Conservation (phyloP, 53 echinoderm and acorn worm species). For the Paracentrotus lividus region DNA sequence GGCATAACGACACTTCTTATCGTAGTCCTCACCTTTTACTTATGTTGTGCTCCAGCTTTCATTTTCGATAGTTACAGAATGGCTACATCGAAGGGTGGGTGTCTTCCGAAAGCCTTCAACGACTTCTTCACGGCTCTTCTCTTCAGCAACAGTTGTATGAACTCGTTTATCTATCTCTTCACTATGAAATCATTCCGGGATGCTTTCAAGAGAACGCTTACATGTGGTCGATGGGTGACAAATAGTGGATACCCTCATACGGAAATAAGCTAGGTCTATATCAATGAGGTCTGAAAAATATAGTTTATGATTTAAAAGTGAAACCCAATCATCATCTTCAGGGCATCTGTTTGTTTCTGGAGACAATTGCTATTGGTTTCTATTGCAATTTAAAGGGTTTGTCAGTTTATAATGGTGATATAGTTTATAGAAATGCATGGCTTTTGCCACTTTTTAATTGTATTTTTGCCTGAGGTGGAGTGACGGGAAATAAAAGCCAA, state of each 20-base stretch:
- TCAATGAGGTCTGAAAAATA: too few species aligned
- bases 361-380: too few species aligned
- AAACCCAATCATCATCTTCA: too few species aligned
- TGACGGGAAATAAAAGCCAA: too few species aligned
- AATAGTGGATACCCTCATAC: neutral
- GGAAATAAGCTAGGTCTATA: neutral
- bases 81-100: neutral
- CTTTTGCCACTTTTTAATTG: too few species aligned
- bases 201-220: neutral
- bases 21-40: neutral
- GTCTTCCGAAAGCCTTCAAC: neutral
- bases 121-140: conserved; percentile 54
- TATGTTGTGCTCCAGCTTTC: conserved; percentile 41
- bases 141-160: conserved; percentile 51
- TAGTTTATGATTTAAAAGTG: too few species aligned
- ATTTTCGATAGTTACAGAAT: conserved; percentile 43
- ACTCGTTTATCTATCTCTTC: conserved; percentile 48
- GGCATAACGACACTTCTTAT: conserved; percentile 34
- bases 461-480: too few species aligned
- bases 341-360: too few species aligned
- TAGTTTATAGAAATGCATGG: too few species aligned
- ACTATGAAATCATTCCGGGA: conserved; percentile 41
- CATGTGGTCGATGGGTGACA: neutral
- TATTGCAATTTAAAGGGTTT: too few species aligned
- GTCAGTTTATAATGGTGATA: too few species aligned